Base-by-base conservation (phyloP, 2,113 vertebrate genomes). In the Thalassarche chlororhynchos region DNA sequence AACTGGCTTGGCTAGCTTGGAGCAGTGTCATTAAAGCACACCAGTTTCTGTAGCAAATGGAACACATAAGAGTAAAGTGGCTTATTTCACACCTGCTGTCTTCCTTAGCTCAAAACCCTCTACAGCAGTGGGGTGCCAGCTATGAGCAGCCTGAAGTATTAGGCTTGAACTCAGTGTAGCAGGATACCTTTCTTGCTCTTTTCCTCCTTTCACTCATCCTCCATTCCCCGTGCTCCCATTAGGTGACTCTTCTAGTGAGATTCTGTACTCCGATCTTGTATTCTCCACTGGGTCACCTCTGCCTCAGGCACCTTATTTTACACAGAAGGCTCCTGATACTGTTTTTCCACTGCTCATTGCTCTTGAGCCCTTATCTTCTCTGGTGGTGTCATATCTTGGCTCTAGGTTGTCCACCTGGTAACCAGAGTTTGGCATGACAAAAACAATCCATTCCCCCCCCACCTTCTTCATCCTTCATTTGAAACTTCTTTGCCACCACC, bases 221-320 rank as follows among this genome's bases (percentile, higher is more conserved):
- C 32, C 24, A 4, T 58, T 64, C 47, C 7, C 18, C 9, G 3
- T 38, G 38, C 7, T 54, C 7, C 49, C 31, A 5, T 23, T 55
- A 44, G 24, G 17, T 60, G n/a, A 58, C 12, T 57, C 29, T 46
- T 69, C 34, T 28, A 32, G 21, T 58, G 44, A 52, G 44, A 19
- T 70, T 94, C 55, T 76, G 10, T 69, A 9, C 29, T 29, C 15
- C 0, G 0, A 29, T 89, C 19, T 17, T 80, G 9, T 34, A 12
- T 52, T 58, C 26, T 54, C 7, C 42, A 15, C 19, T 46, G 66
- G 25, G 12, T 66, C n/a, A 51, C 21, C 34, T 51, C 60, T 74
- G 54, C 34, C 15, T 58, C 0, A 0, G 26, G 21, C 0, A 0
- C 16, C 16, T 89, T 34, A 40, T 21, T 92, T 74, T 79, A 26